Base-by-base conservation (phyloP, 2,113 vertebrate species). In the Pelvicachromis taeniatus region DNA sequence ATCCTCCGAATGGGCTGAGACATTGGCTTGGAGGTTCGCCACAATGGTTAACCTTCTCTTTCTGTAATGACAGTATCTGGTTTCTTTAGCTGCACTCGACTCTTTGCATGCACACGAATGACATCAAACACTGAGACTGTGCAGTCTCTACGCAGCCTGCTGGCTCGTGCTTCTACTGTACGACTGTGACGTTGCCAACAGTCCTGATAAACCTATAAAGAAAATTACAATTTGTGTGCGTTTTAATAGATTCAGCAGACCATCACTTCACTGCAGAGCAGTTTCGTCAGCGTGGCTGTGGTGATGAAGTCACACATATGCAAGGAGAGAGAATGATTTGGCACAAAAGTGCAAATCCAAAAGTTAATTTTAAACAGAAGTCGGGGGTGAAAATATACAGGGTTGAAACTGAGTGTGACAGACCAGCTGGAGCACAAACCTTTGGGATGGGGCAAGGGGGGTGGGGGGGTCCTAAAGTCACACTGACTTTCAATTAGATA, bases 21-120 rank as follows among this genome's bases (percentile, higher is more conserved):
- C 93, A 93, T 90, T 90, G 95, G 93, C 92, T 92, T 95, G 94
- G 94, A 91, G 92, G 91, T 94, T 90, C 83, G 94, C 94, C 95
- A 93, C 94, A 91, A 87, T 93, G 93, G 94, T 93, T 93, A 93
- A 95, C 91, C 92, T 93, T 93, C 91, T 88, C 88, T 81, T 65
- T 65, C 92, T 87, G 87, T 95, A 95, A 95, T 94, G 89, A 92
- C 91, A 87, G 91, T 93, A 94, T 96, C 94, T 95, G 93, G 91
- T 95, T 96, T 94, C 93, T 79, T 77, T 7, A 85, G 84, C 83
- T 89, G 81, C 85, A 85, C 63, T 85, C 55, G n/a, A 50, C 83
- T 92, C 83, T 73, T 40, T 70, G 86, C 78, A 59, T 81, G 85
- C 68, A 68, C 26, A 61, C 42, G 81, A 61, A 93, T 83, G 88